Percentiles rank a stretch among this genome's conserved stretches.
Conservation (phyloP, 2,888 invertebrate species). For the Watsonalla cultraria region DNA sequence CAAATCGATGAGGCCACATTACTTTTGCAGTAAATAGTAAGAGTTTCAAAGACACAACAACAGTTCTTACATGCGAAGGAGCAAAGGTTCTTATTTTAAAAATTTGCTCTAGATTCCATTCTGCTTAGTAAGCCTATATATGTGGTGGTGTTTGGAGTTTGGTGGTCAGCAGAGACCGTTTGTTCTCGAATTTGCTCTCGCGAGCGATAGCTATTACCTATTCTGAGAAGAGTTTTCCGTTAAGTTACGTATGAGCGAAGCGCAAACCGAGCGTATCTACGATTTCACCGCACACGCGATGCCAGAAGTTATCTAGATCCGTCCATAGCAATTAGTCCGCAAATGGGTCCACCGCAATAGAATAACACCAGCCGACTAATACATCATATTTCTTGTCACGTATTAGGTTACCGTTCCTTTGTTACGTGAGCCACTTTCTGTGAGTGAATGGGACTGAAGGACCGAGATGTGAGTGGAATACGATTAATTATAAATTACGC, state of each 20-base stretch:
- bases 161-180: no score
- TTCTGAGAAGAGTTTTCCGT: no score
- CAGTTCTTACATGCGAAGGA: no score
- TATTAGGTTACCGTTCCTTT: conserved; percentile 73
- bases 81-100: no score
- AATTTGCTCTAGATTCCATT: no score
- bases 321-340: conserved; percentile 61
- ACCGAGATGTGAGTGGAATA: conserved; percentile 66
- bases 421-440: conserved; percentile 76
- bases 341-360: conserved; percentile 61
- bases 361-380: conserved; percentile 57
- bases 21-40: no score
- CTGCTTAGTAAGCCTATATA: no score
- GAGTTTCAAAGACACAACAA: no score
- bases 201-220: no score
- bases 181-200: no score
- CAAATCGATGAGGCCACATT: no score
- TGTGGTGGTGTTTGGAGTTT: no score
- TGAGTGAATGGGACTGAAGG: conserved; percentile 64
- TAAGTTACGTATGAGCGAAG: conserved; percentile 5
- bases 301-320: conserved; percentile 38
- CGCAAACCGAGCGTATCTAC: conserved; percentile 36
- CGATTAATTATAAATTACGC: conserved; percentile 66
- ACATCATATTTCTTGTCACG: conserved; percentile 74
- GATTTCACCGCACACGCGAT: conserved; percentile 48